Evolutionary conservation across 2,113 vertebrate species (phyloP), one percentile per base, ranked within the genome.

Genomic region (Dicrurus megarhynchus): DNA sequence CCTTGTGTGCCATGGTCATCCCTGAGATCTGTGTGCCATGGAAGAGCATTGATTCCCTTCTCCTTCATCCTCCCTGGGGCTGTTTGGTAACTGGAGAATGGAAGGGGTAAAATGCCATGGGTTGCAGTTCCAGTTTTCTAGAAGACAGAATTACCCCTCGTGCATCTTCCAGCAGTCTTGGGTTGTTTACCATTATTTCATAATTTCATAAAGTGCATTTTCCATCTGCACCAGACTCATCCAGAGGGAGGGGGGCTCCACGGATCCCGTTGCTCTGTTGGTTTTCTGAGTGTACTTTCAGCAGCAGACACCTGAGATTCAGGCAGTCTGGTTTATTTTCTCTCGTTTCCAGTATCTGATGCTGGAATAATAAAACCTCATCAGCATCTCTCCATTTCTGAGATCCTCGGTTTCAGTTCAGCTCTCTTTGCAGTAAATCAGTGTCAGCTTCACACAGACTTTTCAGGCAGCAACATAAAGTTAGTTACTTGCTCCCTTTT

Each of bases 401-500:
- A 82, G 69, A 47, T 42, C 50, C 35, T 27, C 17, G 28, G 41
- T 81, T 73, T 82, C 55, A 14, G 32, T 75, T 91, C 70, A 42
- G 3, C 59, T 67, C 79, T 19, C 7, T 61, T 52, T 65, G 61
- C 37, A n/a, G 35, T 89, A 53, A 92, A 73, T 92, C 87, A 85
- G 0, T 16, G 47, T 75, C 49, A 17, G 33, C 89, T 50, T 95
- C 78, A 74, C 74, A 5, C 79, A 57, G 33, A 46, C 44, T 50
- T 57, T 41, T 3, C 61, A 60, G 83, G 30, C 73, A 73, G 76
- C 87, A 63, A 61, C 52, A 20, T 6, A 18, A 61, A 87, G 65
- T 85, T 70, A 8, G 41, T 80, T 42, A 47, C 75, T 85, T 63
- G 86, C 39, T 95, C 61, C n/a, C 55, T 95, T 97, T 95, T 60